phyloP scores from a whole-genome alignment of 1,140 invertebrate genomes.

The Dendroctonus valens region DNA sequence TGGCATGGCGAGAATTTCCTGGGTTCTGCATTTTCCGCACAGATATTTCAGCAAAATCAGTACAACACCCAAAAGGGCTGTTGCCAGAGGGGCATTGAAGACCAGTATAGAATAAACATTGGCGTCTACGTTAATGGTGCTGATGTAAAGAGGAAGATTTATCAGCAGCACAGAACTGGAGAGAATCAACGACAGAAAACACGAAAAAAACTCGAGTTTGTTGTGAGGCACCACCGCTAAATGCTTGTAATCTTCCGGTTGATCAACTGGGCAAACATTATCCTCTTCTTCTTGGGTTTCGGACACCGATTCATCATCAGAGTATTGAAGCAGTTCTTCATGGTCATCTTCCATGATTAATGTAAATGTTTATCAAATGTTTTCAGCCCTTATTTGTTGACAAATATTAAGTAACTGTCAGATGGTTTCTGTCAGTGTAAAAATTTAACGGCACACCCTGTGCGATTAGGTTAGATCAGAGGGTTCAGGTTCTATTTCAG shows the following conservation, averaged over 20 bases:
- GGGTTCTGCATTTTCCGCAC: constrained; percentile 37
- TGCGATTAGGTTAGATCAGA: too few species aligned
- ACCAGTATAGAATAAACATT: constrained; percentile 43
- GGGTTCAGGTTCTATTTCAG: too few species aligned
- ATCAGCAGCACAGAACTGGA: constrained; percentile 41
- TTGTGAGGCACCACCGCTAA: constrained; percentile 35
- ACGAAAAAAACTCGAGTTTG: constrained; percentile 42
- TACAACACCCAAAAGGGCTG: constrained; percentile 33
- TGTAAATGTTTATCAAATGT: too few species aligned
- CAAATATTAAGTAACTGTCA: too few species aligned
- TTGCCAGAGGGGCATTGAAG: constrained; percentile 35
- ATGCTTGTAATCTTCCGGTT: constrained; percentile 26
- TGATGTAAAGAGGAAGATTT: constrained; percentile 43
- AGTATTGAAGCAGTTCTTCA: constrained; percentile 39
- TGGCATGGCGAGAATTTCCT: constrained; percentile 38
- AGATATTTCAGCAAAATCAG: constrained; percentile 36
- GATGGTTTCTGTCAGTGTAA: too few species aligned
- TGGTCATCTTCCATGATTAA: constrained; percentile 36
- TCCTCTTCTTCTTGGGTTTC: constrained; percentile 35
- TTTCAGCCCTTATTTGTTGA: too few species aligned
- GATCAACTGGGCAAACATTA: constrained; percentile 37
- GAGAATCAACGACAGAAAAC: constrained; percentile 39
- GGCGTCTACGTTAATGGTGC: constrained; percentile 39
- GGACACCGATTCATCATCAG: constrained; percentile 40
- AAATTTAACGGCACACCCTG: too few species aligned